A percentile compares a stretch with the other conserved stretches of the same genome.
These are phyloP conservation scores for Kuschelorhynchus macadamiae DNA, from an alignment of 2,888 invertebrate genomes.

Conservation along the genomic window DNA sequence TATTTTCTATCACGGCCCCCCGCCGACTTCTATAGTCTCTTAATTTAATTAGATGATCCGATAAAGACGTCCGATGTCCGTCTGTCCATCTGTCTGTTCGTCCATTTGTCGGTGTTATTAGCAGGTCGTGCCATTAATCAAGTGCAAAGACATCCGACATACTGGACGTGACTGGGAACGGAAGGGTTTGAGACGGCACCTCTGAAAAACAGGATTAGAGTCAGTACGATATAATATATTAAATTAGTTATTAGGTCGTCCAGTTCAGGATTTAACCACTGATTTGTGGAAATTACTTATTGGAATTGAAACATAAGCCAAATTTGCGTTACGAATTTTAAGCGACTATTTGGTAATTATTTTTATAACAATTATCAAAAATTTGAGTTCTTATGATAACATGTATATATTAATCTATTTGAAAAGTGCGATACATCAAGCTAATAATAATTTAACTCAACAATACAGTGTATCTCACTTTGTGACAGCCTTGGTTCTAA, in stretches of 20 bases:
- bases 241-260: background rate
- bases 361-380: too few species aligned
- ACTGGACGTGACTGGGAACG: conserved; percentile 62
- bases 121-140: conserved; percentile 67
- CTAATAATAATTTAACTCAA: too few species aligned
- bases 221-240: background rate
- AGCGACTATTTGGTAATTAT: too few species aligned
- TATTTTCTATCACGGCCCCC: conserved; percentile 40
- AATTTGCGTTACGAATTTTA: too few species aligned
- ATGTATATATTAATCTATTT: too few species aligned
- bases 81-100: conserved; percentile 50
- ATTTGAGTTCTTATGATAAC: too few species aligned
- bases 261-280: too few species aligned
- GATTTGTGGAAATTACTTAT: too few species aligned
- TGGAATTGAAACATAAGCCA: too few species aligned
- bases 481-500: too few species aligned
- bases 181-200: conserved; percentile 31
- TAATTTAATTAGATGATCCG: conserved; percentile 48
- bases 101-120: conserved; percentile 60
- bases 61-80: conserved; percentile 50
- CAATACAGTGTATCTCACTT: too few species aligned
- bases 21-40: conserved; percentile 41
- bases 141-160: conserved; percentile 66
- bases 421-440: too few species aligned
- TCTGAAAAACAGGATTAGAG: conserved; percentile 6